Percentiles rank a stretch among this genome's conserved stretches.
These are phyloP conservation scores for Pygoscelis antarcticus DNA, from an alignment of 2,113 vertebrate species.

Conservation along the genomic window DNA sequence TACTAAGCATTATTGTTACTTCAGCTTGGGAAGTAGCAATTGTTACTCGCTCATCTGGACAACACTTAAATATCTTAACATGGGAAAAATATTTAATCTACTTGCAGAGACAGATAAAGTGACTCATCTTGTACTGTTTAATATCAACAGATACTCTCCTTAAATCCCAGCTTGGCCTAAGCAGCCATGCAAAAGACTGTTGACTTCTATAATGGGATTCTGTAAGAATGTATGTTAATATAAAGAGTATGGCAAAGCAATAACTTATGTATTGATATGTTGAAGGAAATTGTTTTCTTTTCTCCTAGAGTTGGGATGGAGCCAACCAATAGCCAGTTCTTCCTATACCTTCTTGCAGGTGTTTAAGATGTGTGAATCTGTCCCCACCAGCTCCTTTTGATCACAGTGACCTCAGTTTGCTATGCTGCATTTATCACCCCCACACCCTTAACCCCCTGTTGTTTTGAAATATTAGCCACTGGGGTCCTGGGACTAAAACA, in stretches of 20 bases:
- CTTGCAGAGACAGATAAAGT: background rate
- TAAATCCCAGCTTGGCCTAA: background rate
- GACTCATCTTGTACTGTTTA: background rate
- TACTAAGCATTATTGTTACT: background rate
- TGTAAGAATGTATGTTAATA: background rate
- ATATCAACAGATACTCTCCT: background rate
- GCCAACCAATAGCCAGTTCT: background rate
- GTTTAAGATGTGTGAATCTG: background rate
- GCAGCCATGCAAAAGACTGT: background rate
- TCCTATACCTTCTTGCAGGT: background rate
- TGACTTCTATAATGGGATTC: background rate
- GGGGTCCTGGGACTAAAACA: background rate
- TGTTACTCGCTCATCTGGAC: background rate
- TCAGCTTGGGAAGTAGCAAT: background rate
- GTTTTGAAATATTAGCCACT: slow-evolving; percentile 50
- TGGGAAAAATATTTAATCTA: background rate
- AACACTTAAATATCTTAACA: background rate
- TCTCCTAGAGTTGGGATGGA: background rate
- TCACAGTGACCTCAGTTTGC: slow-evolving; percentile 20
- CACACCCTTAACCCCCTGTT: background rate
- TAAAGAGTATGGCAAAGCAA: background rate
- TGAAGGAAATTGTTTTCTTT: background rate
- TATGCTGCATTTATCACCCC: background rate
- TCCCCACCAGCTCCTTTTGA: slow-evolving; percentile 21
- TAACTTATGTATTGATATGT: accelerated